A percentile compares a stretch with the other conserved stretches of the same genome.
phyloP scores from a whole-genome alignment of 2,888 invertebrate species.

The Anoncus sp. region DNA sequence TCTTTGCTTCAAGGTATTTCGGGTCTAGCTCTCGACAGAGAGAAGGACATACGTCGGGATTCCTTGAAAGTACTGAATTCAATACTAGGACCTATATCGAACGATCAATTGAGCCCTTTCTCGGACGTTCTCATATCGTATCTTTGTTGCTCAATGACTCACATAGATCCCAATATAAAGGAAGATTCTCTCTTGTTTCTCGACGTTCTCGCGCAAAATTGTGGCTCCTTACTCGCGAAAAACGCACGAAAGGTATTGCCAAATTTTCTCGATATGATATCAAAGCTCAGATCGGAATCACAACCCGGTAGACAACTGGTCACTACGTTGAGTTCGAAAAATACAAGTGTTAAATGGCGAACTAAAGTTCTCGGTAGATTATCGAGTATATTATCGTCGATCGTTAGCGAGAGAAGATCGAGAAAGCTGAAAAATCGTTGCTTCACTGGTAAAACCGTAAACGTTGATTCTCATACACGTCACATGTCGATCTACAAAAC shows the following conservation, averaged over 20 bases:
- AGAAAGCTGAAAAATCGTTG: slow-evolving; percentile 37
- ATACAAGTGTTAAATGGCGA: slow-evolving; percentile 92
- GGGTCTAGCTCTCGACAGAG: slow-evolving; percentile 89
- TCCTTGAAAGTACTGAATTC: slow-evolving; percentile 85
- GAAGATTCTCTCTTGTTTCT: slow-evolving; percentile 92
- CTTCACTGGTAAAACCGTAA: slow-evolving; percentile 50
- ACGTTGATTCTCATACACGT: slow-evolving; percentile 62
- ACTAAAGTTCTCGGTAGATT: slow-evolving; percentile 90
- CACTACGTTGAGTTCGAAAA: slow-evolving; percentile 88
- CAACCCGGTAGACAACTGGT: slow-evolving; percentile 88
- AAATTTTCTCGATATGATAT: slow-evolving; percentile 94
- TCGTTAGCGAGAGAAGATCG: slow-evolving; percentile 75
- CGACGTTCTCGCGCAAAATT: slow-evolving; percentile 89
- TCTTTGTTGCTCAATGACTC: slow-evolving; percentile 95
- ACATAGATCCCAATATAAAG: slow-evolving; percentile 91
- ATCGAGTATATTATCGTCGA: slow-evolving; percentile 85
- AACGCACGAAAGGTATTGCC: slow-evolving; percentile 90
- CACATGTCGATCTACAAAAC: slow-evolving; percentile 70
- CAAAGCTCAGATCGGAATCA: slow-evolving; percentile 87
- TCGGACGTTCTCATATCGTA: slow-evolving; percentile 91
- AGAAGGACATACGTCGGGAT: slow-evolving; percentile 86
- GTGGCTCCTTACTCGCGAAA: slow-evolving; percentile 87
- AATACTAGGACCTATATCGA: slow-evolving; percentile 83
- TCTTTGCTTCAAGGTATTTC: slow-evolving; percentile 88
- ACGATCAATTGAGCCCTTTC: slow-evolving; percentile 88